Conservation (phyloP, 2,797 vertebrate genomes). For the Parambassis ranga region DNA sequence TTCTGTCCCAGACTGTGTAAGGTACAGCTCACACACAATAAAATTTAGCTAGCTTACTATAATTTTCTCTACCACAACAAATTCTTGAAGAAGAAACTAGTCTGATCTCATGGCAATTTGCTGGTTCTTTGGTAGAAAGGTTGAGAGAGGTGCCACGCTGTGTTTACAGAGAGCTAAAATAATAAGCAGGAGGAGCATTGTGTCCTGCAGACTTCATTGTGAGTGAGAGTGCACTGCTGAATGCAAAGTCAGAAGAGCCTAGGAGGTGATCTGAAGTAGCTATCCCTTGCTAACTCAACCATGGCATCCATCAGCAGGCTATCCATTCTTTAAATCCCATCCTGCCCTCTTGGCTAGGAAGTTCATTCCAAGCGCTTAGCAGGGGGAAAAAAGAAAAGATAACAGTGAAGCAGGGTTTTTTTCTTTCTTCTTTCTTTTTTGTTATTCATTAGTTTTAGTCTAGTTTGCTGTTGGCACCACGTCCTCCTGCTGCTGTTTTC, state of each 20-base stretch:
- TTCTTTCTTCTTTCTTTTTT: no score
- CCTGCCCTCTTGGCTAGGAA: slow-evolving; percentile 25
- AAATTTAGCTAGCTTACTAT: slow-evolving; percentile 39
- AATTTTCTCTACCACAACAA: slow-evolving; percentile 26
- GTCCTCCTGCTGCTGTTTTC: slow-evolving; percentile 26
- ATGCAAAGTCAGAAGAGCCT: slow-evolving; percentile 58
- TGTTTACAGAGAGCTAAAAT: slow-evolving; percentile 52
- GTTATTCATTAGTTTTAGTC: slow-evolving; percentile 65
- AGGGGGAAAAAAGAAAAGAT: not conserved
- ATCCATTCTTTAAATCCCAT: slow-evolving; percentile 49
- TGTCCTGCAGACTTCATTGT: slow-evolving; percentile 40
- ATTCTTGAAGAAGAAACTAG: slow-evolving; percentile 35
- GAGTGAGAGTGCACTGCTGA: slow-evolving; percentile 34
- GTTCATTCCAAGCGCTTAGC: slow-evolving; percentile 27
- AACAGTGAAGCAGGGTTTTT: slow-evolving; percentile 38
- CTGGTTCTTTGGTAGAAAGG: slow-evolving; percentile 10
- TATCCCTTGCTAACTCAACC: slow-evolving; percentile 32
- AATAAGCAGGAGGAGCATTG: slow-evolving; percentile 52
- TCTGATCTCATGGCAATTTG: slow-evolving; percentile 53
- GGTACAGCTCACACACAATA: not conserved
- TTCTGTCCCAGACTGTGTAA: not conserved
- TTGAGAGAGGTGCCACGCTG: slow-evolving; percentile 56
- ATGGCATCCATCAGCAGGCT: slow-evolving; percentile 43
- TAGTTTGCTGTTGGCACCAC: slow-evolving; percentile 54
- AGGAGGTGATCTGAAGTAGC: slow-evolving; percentile 43